Conservation (phyloP, 30 jellyfish, hydroid and myxozoan genomes). For the Mastigias papua region DNA sequence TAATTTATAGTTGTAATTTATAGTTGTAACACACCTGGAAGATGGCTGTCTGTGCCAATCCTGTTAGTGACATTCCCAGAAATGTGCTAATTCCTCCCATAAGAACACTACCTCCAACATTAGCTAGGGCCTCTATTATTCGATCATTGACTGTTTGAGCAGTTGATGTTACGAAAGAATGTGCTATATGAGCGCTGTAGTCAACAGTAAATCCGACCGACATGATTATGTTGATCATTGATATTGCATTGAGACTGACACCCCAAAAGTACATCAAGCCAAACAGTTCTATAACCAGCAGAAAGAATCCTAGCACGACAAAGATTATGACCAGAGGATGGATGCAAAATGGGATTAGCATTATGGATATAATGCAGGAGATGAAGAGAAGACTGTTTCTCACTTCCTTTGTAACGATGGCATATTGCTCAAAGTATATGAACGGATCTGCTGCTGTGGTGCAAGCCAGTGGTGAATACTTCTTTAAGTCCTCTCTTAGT, state of each 20-base stretch:
- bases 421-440: slow-evolving; percentile 91
- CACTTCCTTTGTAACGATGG: slow-evolving; percentile 71
- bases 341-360: slow-evolving; percentile 84
- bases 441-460: slow-evolving; percentile 69
- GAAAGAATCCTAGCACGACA: slow-evolving; percentile 68
- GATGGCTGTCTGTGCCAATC: slow-evolving; percentile 64
- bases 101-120: slow-evolving; percentile 93
- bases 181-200: slow-evolving; percentile 98
- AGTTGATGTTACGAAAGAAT: slow-evolving; percentile 82
- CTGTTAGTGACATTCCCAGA: slow-evolving; percentile 76
- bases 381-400: slow-evolving; percentile 61
- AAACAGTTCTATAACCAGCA: slow-evolving; percentile 77
- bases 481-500: slow-evolving; percentile 65
- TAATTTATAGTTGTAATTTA: too few species aligned
- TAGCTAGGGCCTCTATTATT: slow-evolving; percentile 79
- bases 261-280: slow-evolving; percentile 95
- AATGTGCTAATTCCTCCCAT: slow-evolving; percentile 92
- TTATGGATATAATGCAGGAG: slow-evolving; percentile 69
- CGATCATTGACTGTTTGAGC: slow-evolving; percentile 69
- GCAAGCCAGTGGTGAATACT: background rate
- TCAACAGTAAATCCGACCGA: slow-evolving; percentile 97
- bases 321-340: slow-evolving; percentile 80
- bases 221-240: slow-evolving; percentile 95
- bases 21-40: slow-evolving; percentile 43
- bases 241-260: slow-evolving; percentile 84